Base-by-base conservation (phyloP, 2,797 vertebrate species). In the Coregonus ussuriensis region DNA sequence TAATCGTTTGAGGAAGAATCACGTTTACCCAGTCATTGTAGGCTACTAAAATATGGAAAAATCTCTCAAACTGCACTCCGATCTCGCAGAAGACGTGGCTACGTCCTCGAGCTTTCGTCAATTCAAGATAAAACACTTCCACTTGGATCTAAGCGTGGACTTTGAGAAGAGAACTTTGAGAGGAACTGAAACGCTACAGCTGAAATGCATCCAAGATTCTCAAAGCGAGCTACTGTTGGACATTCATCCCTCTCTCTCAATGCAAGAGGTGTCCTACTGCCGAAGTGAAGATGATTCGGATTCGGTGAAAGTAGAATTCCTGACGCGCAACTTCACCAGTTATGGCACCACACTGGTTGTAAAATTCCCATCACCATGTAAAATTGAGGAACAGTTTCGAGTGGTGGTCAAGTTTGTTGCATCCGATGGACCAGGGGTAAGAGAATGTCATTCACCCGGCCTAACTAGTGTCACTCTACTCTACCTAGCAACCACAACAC, bases 391-490 rank as follows among this genome's bases (percentile, higher is more conserved):
- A 78, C 81, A 76, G 79, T 68, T 95, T 71, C 76, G 72, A 16
- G 6, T 95, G 70, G 69, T 31, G n/a, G 84, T 95, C 82, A 88
- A 91, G 76, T 95, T 94, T 71, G 82, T 85, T 75, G 91, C 93
- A 51, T 89, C 89, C 5, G 91, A 89, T 25, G 94, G 94, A 16
- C 95, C 95, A 2, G 95, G 94, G 94, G 95, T 94, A 91, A 94
- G 95, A 7, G 13, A 47, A 33, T 16, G 25, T 33, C n/a, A 47
- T 68, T 33, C 15, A 68, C 2, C 9, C 41, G 9, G 11, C 3
- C 47, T 47, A 31, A 74, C 21, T 79, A 16, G 9, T 1, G 59
- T 71, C 31, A 67, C 13, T 51, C 11, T 41, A 67, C 13, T 51
- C 11, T 41, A 15, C 21, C 25, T 15, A 15, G 33, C 16, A 72